A percentile compares a stretch with the other conserved stretches of the same genome.
These are phyloP conservation scores for Phania funesta DNA, from an alignment of 2,888 invertebrate genomes.

Conservation along the genomic window DNA sequence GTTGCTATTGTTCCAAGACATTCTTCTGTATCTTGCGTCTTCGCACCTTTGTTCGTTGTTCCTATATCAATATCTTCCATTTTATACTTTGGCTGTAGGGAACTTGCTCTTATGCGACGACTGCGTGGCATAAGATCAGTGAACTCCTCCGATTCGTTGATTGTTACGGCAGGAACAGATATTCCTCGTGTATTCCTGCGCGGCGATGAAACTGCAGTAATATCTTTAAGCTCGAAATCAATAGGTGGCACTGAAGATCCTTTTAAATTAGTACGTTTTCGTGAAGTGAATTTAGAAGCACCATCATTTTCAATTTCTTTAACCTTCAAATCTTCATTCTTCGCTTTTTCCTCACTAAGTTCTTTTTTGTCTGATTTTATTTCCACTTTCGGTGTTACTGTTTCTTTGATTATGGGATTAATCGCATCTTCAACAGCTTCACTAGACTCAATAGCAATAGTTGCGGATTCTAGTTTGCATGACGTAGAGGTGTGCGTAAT, in stretches of 20 bases:
- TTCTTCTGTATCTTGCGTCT: conserved; percentile 2
- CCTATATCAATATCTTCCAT: conserved; percentile 19
- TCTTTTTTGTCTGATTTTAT: background rate
- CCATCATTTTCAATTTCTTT: background rate
- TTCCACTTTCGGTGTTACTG: background rate
- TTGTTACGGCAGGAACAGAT: conserved; percentile 68
- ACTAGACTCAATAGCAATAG: background rate
- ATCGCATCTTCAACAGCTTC: background rate
- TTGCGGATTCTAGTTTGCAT: background rate
- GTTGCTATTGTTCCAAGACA: background rate
- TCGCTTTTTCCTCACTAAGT: background rate
- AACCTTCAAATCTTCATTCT: background rate
- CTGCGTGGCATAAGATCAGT: conserved; percentile 37
- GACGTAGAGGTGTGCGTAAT: background rate
- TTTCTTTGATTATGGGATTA: background rate
- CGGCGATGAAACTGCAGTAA: conserved; percentile 44
- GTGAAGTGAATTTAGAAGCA: background rate
- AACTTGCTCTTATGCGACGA: conserved; percentile 42
- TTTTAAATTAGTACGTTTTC: background rate
- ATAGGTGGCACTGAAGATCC: conserved; percentile 47
- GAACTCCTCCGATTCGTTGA: conserved; percentile 28
- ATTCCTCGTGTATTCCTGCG: conserved; percentile 67
- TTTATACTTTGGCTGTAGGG: conserved; percentile 51
- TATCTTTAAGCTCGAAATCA: background rate
- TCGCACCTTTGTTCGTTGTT: conserved; percentile 14